Evolutionary conservation across 2,888 invertebrate species (phyloP).

Genomic region (Alcis repandata): DNA sequence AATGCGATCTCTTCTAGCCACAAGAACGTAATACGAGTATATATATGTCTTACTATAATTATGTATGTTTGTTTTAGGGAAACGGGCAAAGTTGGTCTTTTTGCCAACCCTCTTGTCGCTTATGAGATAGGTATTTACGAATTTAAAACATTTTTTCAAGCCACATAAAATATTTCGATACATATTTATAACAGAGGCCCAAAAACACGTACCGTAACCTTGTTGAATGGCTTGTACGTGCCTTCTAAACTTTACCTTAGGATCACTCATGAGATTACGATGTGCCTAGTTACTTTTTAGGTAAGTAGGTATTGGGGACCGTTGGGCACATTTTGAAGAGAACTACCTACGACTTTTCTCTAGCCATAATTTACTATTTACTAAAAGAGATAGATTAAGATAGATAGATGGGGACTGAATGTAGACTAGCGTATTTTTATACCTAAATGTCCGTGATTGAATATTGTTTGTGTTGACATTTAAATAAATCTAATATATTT

Average conservation of each 20-base stretch:
- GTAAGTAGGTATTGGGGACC: not conserved
- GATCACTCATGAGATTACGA: constrained; percentile 2
- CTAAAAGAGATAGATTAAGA: too few relatives aligned
- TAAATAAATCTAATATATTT: too few relatives aligned
- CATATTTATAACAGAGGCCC: constrained; percentile 53
- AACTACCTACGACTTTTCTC: not conserved
- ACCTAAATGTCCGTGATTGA: not conserved
- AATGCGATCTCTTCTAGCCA: too few relatives aligned
- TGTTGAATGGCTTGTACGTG: constrained; percentile 60
- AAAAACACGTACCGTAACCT: constrained; percentile 50
- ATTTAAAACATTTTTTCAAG: not conserved
- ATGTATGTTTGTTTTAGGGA: too few relatives aligned
- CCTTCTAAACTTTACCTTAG: constrained; percentile 21
- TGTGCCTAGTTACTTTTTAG: not conserved
- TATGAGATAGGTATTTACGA: constrained; percentile 51
- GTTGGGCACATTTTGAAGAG: not conserved
- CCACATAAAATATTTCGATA: constrained; percentile 56
- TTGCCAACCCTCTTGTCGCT: not conserved
- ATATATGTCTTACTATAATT: too few relatives aligned
- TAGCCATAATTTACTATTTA: not conserved
- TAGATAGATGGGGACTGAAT: too few relatives aligned
- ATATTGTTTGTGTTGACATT: too few relatives aligned
- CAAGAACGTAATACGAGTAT: too few relatives aligned
- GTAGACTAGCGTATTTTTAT: too few relatives aligned
- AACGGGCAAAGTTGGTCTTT: too few relatives aligned